Evolutionary conservation across 2,113 vertebrate species (phyloP).

Genomic region (Mastomys natalensis): DNA sequence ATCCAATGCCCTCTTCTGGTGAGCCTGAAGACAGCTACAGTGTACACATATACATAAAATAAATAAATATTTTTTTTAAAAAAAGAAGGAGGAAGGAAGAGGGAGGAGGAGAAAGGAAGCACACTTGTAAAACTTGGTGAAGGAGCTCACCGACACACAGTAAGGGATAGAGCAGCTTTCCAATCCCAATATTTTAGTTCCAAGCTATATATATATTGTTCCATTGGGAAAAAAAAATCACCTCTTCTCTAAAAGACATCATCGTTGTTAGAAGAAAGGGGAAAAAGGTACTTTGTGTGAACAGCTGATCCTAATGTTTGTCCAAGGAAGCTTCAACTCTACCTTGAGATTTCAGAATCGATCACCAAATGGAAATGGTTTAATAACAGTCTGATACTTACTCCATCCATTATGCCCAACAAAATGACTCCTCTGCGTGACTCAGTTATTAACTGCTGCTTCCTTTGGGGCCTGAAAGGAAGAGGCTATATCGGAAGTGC

Average conservation of each 20-base stretch:
- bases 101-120: neutral
- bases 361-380: constrained; percentile 43
- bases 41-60: too few species aligned
- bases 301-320: constrained; percentile 27
- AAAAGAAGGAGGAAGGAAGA: too few species aligned
- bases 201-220: neutral
- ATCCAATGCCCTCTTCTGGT: too few species aligned
- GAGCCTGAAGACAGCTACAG: too few species aligned
- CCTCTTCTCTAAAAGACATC: constrained; percentile 50
- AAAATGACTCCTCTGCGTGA: constrained; percentile 58
- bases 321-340: constrained; percentile 22
- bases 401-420: constrained; percentile 2
- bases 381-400: constrained; percentile 55
- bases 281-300: neutral
- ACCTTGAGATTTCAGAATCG: constrained; percentile 47
- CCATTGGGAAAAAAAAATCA: neutral
- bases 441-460: constrained; percentile 63
- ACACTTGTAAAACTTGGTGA: constrained; percentile 7
- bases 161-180: neutral
- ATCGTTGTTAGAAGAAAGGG: neutral
- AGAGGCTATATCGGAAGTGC: constrained; percentile 48
- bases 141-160: neutral
- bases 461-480: constrained; percentile 57
- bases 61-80: too few species aligned
- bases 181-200: neutral